Base-by-base conservation (phyloP, 2,888 invertebrate species). In the Callyntrura guangdongensis region DNA sequence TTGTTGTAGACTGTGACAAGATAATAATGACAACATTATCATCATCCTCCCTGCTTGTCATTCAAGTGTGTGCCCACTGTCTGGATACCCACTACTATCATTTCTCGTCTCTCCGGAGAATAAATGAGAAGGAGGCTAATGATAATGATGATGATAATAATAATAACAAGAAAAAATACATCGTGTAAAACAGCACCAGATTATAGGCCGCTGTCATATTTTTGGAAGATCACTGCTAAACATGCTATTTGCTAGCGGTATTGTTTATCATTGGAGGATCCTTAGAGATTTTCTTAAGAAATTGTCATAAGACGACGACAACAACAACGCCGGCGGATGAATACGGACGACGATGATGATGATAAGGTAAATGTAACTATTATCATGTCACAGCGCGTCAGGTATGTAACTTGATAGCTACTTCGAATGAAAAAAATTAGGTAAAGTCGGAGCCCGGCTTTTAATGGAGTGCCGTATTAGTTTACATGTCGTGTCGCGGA, bases 11-110 rank as follows among this genome's bases (percentile, higher is more conserved):
- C 20, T 61, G 61, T 83, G 86, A 86, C 77, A 86, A 74, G 36
- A 59, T 86, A 86, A 86, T 86, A 77, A 86, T 86, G 72, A 86
- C 86, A 72, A 86, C 74, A 77, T 86, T 77, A 86, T 86, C 59
- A 86, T 36, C 36, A 36, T 36, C 36, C 2, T 36, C 36, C n/a
- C n/a, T n/a, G n/a, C n/a, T 36, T 56, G 67, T 67, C 67, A 27
- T 67, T 67, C 11, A n/a, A 9, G 61, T 67, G 14, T 27, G 25
- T 64, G n/a, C n/a, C n/a, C n/a, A n/a, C n/a, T n/a, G 12, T 14
- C n/a, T 53, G 53, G 53, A n/a, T 53, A 53, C 14, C 53, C 12
- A 53, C 53, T 2, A 36, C 6, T 6, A 36, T 6, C 36, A 36
- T 36, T 36, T 36, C 6, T 36, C 6, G 2, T 36, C 36, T 36